phyloP scores from a whole-genome alignment of 1,140 invertebrate species.

The Chionoecetes opilio region DNA sequence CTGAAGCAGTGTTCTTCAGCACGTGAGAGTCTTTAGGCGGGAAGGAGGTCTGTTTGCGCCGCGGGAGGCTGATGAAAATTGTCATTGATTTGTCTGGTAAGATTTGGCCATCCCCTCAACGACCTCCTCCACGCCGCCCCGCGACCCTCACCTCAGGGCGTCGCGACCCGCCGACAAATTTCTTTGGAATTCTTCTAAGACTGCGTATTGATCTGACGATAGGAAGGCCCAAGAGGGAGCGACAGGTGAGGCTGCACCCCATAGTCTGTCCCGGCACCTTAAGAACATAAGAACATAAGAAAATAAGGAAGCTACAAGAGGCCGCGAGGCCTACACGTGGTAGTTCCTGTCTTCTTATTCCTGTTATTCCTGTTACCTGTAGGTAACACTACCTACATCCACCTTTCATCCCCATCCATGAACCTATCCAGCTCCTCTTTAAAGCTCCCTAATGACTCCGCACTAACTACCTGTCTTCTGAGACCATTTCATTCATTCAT shows the following conservation, averaged over 20 bases:
- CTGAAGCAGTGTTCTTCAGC: too few species aligned
- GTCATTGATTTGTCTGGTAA: not conserved
- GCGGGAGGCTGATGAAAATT: not conserved
- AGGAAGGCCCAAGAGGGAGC: not conserved
- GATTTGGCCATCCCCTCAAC: not conserved
- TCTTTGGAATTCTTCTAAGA: not conserved
- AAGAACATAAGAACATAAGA: too few species aligned
- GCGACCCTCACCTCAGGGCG: slow-evolving; percentile 21
- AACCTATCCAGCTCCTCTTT: too few species aligned
- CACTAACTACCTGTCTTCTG: too few species aligned
- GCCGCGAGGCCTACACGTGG: too few species aligned
- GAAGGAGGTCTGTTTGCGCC: not conserved
- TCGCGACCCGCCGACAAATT: not conserved
- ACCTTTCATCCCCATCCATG: too few species aligned
- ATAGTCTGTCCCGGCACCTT: not conserved
- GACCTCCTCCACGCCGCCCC: not conserved
- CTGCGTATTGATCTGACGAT: not conserved
- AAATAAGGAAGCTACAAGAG: too few species aligned
- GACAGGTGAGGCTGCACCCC: not conserved
- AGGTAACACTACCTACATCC: too few species aligned
- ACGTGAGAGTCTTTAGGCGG: not conserved
- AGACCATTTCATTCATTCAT: too few species aligned
- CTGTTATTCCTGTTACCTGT: too few species aligned
- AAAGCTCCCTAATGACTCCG: too few species aligned
- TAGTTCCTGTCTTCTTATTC: too few species aligned